Conservation (phyloP, 2,888 invertebrate species). For the Heliconius hortense region DNA sequence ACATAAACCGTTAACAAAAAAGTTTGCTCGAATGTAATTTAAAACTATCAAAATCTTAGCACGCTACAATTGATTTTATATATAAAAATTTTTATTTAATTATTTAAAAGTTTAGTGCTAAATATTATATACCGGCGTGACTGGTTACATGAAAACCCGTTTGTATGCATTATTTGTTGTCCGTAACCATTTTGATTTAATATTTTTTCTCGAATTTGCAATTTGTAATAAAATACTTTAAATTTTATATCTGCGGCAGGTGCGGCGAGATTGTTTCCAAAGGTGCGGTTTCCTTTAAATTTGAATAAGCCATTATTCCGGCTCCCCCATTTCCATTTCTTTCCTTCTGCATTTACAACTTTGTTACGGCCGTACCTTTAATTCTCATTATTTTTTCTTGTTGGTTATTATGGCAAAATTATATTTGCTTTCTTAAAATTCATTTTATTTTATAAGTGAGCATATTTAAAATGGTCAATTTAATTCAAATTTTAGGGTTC, state of each 20-base stretch:
- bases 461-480: not conserved
- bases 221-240: conserved; percentile 22
- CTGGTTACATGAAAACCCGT: not conserved
- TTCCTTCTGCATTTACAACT: conserved; percentile 40
- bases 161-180: not conserved
- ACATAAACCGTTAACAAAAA: no score
- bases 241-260: conserved; percentile 55
- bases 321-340: conserved; percentile 39
- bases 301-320: conserved; percentile 75
- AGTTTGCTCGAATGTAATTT: no score
- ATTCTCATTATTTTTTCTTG: conserved; percentile 34
- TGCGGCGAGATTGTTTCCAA: conserved; percentile 62
- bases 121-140: not conserved
- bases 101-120: not conserved
- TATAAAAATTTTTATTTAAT: no score
- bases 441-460: not conserved
- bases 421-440: conserved; percentile 25
- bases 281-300: conserved; percentile 70
- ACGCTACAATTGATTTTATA: no score
- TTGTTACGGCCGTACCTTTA: conserved; percentile 34
- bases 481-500: no score
- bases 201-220: conserved; percentile 10
- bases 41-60: no score
- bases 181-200: not conserved
- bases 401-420: conserved; percentile 25